Base-by-base conservation (phyloP, 2,888 invertebrate species). In the Conchocele bisecta region DNA sequence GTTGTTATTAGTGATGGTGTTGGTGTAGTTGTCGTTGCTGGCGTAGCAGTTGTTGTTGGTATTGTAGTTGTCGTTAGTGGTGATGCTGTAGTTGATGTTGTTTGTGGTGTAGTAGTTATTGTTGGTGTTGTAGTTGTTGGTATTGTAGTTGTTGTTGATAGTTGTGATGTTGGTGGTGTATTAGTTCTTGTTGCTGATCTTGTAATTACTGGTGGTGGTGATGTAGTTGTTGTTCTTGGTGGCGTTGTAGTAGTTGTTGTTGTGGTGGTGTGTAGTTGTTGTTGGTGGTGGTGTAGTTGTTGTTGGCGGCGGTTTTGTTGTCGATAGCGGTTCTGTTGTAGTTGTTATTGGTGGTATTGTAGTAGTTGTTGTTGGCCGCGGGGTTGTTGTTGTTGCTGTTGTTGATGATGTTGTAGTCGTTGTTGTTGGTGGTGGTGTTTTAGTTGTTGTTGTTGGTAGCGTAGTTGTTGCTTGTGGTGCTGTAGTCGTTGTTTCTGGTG, bases 131-230 rank as follows among this genome's bases (percentile, higher is more conserved):
- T 42, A 53, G 59, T 15, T 15, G 22, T 15, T 64, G 22, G 24
- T 42, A 48, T 28, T 28, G 22, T 54, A 20, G 54, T 42, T 22
- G 53, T 13, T n/a, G n/a, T n/a, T n/a, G n/a, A n/a, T n/a, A n/a
- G n/a, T n/a, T n/a, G n/a, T n/a, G n/a, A n/a, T n/a, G n/a, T n/a
- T n/a, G n/a, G n/a, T n/a, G n/a, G n/a, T n/a, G n/a, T n/a, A n/a
- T n/a, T n/a, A n/a, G n/a, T n/a, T n/a, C n/a, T 70, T 41, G 63
- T 56, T 9, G 44, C 29, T 67, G 63, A 66, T 54, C 37, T 41
- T 51, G 51, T 13, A 51, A 42, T 42, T 53, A 41, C 33, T 31
- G 53, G 31, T 24, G 64, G 31, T 37, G 57, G 65, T 56, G 51
- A 29, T 54, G 63, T 46, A 57, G 63, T 17, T 20, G n/a, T n/a